Conservation (phyloP, 2,797 vertebrate genomes). For the Squalus acanthias region DNA sequence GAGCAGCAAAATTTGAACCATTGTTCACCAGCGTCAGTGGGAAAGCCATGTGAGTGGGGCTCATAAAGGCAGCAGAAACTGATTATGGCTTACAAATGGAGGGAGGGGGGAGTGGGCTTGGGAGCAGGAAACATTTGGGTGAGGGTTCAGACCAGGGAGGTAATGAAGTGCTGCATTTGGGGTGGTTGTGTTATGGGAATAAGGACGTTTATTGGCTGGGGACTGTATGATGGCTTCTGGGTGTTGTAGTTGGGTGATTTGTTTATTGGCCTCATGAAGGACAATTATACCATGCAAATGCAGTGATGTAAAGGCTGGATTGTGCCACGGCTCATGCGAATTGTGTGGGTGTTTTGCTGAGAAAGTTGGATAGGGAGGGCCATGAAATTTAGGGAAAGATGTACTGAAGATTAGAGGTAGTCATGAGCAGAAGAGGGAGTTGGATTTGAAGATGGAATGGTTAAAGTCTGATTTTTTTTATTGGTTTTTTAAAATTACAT, state of each 20-base stretch:
- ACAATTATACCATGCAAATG: too few species aligned
- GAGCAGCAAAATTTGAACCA: neutral
- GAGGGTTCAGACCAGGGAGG: neutral
- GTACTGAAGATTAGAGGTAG: neutral
- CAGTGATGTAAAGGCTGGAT: neutral
- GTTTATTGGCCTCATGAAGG: neutral
- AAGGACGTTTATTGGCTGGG: neutral
- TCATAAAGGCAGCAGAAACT: neutral
- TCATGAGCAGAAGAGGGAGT: neutral
- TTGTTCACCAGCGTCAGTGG: neutral
- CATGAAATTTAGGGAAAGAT: neutral
- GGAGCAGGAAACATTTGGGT: neutral
- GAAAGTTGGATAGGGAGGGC: neutral
- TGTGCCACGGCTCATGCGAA: neutral
- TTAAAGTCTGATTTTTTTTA: too few species aligned
- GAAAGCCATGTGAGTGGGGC: neutral
- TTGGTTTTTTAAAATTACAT: too few species aligned
- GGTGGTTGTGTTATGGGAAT: neutral
- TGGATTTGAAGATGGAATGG: neutral
- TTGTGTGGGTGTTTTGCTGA: neutral
- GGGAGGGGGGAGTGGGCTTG: neutral
- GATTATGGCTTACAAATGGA: neutral
- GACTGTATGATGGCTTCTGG: neutral
- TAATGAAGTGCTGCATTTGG: neutral
- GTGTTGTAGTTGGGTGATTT: neutral